Evolutionary conservation across 2,888 invertebrate genomes (phyloP).

Genomic region (Andrena bicolor): DNA sequence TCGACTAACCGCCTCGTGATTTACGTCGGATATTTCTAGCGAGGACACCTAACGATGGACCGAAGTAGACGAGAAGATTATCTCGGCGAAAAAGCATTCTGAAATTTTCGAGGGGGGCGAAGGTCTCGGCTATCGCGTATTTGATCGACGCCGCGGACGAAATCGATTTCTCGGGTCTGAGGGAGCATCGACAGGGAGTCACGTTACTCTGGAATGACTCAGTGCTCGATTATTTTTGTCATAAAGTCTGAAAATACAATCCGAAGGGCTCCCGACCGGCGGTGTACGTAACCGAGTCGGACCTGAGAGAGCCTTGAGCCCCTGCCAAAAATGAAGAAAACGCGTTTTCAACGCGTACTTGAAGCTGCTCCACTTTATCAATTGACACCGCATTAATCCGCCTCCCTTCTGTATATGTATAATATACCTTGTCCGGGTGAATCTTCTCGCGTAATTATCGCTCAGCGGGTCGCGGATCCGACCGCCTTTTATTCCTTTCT

Average conservation of each 20-base stretch:
- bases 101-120: no score
- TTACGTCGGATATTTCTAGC: neutral
- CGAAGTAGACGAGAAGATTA: neutral
- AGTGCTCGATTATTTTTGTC: conserved; percentile 82
- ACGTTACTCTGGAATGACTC: conserved; percentile 73
- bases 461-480: neutral
- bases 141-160: neutral
- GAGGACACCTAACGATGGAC: neutral
- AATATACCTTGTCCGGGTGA: conserved; percentile 12
- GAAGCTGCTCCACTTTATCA: conserved; percentile 73
- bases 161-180: conserved; percentile 2
- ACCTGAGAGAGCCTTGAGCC: conserved; percentile 79
- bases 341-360: conserved; percentile 64
- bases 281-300: conserved; percentile 61
- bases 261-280: conserved; percentile 77
- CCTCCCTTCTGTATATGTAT: neutral
- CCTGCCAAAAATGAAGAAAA: conserved; percentile 82
- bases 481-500: neutral
- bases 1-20: conserved; percentile 10
- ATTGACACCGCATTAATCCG: conserved; percentile 60
- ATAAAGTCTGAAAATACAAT: conserved; percentile 83
- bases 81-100: neutral
- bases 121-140: no score
- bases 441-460: conserved; percentile 25
- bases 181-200: conserved; percentile 29